A percentile compares a stretch with the other conserved stretches of the same genome.
These are phyloP conservation scores for Ecdyonurus torrentis DNA, from an alignment of 2,888 invertebrate genomes.

Conservation along the genomic window DNA sequence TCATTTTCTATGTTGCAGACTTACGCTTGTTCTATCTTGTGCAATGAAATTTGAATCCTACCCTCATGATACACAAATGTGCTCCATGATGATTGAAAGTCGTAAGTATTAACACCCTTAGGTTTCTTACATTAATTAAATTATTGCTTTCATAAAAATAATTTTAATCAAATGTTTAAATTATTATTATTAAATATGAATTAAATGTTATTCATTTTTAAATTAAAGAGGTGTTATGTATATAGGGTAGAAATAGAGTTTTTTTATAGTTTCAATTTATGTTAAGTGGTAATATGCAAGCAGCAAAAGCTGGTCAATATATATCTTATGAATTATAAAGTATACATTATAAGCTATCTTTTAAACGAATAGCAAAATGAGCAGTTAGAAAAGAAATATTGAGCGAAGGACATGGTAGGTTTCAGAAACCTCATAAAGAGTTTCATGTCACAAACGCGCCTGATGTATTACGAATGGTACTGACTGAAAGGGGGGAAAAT, in stretches of 20 bases:
- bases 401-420: background rate
- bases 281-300: no score
- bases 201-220: no score
- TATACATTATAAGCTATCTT: no score
- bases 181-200: no score
- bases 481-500: background rate
- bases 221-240: no score
- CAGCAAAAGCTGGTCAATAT: no score
- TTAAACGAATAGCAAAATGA: background rate
- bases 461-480: background rate
- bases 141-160: no score
- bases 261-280: no score
- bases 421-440: background rate
- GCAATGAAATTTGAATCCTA: constrained; percentile 91
- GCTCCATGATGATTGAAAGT: constrained; percentile 88
- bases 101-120: constrained; percentile 56
- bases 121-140: no score
- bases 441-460: background rate
- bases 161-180: no score
- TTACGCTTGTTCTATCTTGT: constrained; percentile 78
- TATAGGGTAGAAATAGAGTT: no score
- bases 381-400: background rate
- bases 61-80: constrained; percentile 86
- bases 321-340: no score
- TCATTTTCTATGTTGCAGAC: constrained; percentile 29